Conservation (phyloP, 2,797 vertebrate genomes). For the Heteromormyrus szaboi region DNA sequence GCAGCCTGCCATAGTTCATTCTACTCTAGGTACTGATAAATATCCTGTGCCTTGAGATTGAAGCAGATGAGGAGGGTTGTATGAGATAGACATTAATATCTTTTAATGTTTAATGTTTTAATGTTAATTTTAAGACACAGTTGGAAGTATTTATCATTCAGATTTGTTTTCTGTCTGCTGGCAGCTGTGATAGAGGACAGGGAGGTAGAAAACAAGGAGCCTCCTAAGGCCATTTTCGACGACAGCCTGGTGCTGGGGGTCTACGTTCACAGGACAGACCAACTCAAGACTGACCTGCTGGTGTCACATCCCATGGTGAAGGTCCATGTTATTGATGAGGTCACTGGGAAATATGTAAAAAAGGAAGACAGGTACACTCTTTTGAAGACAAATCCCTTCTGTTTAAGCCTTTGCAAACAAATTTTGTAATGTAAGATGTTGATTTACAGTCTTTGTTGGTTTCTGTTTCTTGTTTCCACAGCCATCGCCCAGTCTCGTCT, state of each 20-base stretch:
- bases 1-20: neutral
- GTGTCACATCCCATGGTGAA: constrained; percentile 91
- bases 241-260: constrained; percentile 83
- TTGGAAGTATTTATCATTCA: neutral
- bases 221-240: constrained; percentile 55
- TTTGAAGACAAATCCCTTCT: no score
- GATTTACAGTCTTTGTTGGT: neutral
- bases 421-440: neutral
- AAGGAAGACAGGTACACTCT: constrained; percentile 79
- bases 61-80: neutral
- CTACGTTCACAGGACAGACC: constrained; percentile 79
- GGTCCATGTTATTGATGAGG: constrained; percentile 83
- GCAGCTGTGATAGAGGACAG: constrained; percentile 47
- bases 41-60: neutral
- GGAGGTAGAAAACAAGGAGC: constrained; percentile 43
- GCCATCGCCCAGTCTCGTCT: constrained; percentile 75
- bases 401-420: neutral
- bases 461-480: constrained; percentile 41
- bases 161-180: constrained; percentile 5
- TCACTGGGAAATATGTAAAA: constrained; percentile 79
- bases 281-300: constrained; percentile 78
- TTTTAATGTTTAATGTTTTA: neutral
- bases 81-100: neutral
- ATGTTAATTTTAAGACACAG: neutral
- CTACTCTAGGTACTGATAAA: neutral